Evolutionary conservation across 2,113 vertebrate genomes (phyloP).

Genomic region (Psilopsiagon aurifrons): DNA sequence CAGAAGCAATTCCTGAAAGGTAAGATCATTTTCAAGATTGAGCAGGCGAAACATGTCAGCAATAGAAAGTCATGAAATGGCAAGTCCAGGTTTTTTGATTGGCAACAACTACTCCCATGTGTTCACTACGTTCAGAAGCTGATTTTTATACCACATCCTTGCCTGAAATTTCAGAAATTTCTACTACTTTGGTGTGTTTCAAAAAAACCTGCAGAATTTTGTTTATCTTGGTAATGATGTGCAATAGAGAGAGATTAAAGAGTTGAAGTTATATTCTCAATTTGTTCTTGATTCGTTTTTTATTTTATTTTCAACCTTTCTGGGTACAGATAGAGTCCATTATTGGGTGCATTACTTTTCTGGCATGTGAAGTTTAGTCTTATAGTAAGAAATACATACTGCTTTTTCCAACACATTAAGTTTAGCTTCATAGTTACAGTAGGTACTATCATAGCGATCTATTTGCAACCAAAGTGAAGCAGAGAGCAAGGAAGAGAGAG

Average conservation of each 20-base stretch:
- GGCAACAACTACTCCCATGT: neutral
- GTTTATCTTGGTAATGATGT: neutral
- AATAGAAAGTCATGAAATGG: neutral
- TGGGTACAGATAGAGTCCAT: neutral
- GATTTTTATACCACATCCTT: neutral
- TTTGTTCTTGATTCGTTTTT: neutral
- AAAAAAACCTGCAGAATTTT: neutral
- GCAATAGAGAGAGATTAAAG: neutral
- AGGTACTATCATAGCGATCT: neutral
- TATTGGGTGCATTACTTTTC: neutral
- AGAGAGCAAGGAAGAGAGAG: neutral
- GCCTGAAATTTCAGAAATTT: neutral
- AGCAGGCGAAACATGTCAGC: neutral
- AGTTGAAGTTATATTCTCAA: neutral
- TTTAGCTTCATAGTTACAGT: neutral
- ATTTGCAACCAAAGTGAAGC: neutral
- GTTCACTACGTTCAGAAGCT: neutral
- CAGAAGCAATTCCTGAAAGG: conserved; percentile 21
- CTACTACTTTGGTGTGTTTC: neutral
- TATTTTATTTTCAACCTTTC: neutral
- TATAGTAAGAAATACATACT: neutral
- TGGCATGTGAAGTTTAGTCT: neutral
- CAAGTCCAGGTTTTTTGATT: neutral
- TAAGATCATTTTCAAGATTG: conserved; percentile 10
- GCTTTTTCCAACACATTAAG: neutral